These are phyloP conservation scores for Pachypsylla venusta DNA, from an alignment of 1,140 invertebrate species.

Conservation along the genomic window DNA sequence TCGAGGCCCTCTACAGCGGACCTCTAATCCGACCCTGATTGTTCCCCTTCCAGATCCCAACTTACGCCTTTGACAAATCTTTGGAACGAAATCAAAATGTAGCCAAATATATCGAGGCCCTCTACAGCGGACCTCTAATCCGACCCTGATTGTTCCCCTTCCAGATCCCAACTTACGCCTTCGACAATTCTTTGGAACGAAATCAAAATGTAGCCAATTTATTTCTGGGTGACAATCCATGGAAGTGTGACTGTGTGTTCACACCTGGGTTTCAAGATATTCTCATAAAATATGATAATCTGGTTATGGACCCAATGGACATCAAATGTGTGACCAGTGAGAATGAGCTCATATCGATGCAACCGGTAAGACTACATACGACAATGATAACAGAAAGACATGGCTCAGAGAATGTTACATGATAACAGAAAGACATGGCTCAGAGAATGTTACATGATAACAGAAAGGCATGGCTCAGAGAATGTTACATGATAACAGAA, in stretches of 20 bases:
- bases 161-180: conserved; percentile 56
- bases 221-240: conserved; percentile 57
- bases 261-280: conserved; percentile 46
- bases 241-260: conserved; percentile 64
- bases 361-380: conserved; percentile 43
- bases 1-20: neutral
- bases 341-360: conserved; percentile 40
- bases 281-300: conserved; percentile 48
- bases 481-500: too few species aligned
- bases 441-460: too few species aligned
- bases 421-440: too few species aligned
- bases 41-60: conserved; percentile 42
- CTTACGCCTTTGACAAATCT: conserved; percentile 59
- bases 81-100: conserved; percentile 53
- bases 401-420: too few species aligned
- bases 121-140: neutral
- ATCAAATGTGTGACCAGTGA: conserved; percentile 43
- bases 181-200: conserved; percentile 56
- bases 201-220: conserved; percentile 50
- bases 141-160: conserved; percentile 20
- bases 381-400: too few species aligned
- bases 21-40: conserved; percentile 20
- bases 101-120: conserved; percentile 22
- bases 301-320: conserved; percentile 48
- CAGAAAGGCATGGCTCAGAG: too few species aligned